Evolutionary conservation across 2,888 invertebrate species (phyloP), one percentile per base, ranked within the genome.

Genomic region (Tetrapedia diversipes): DNA sequence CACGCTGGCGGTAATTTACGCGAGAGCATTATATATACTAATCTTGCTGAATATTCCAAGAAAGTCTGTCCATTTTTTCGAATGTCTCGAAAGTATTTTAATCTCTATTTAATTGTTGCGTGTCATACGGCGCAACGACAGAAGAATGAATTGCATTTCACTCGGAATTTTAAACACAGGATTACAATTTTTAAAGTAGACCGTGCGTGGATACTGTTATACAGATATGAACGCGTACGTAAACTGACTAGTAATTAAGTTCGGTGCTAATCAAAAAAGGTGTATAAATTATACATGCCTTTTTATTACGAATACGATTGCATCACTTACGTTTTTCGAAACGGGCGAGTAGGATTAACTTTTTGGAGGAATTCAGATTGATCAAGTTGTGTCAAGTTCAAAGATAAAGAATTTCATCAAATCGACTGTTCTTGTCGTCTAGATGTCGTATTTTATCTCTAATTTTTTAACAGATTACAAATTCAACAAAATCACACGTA

Each of bases 31-130:
- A 77, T 80, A 69, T 71, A 56, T 82, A 82, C 77, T 80, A 85
- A 83, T 85, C 81, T 84, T 77, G 79, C 83, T 82, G 71, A 83
- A 85, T 81, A 86, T 83, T 83, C 80, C 82, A 78, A 81, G 77
- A 77, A 81, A 86, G 82, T 85, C 86, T 86, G 86, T 86, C 86
- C 87, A 87, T 83, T 83, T 85, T 87, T 86, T 87, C 86, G 84
- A 86, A 86, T 82, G 79, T 87, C 81, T 87, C 86, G 86, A 87
- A 87, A 87, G 86, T 87, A 88, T 86, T 86, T 88, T 86, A 85
- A 84, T 83, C 82, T 64, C 77, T 73, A 77, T 68, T 83, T 61
- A 73, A 75, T 66, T 80, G 85, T 84, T 77, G 72, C 80, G 85
- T 73, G 74, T 56, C 59, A 53, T 66, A 64, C 73, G 51, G 65